These are phyloP conservation scores for Anisognathus igniventris DNA, from an alignment of 2,797 vertebrate species.

Conservation along the genomic window DNA sequence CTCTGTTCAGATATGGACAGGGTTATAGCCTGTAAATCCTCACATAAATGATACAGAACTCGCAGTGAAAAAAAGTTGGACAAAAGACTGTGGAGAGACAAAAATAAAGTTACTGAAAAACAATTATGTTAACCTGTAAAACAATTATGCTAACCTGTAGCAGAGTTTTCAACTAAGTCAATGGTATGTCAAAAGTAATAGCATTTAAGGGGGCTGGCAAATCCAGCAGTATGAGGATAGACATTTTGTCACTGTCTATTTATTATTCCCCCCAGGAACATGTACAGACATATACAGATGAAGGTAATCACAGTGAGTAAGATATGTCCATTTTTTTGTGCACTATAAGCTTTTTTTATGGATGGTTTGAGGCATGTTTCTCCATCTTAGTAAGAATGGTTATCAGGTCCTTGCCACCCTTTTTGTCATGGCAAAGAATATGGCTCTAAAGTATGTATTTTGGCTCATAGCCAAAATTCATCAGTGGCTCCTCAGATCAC, in stretches of 20 bases:
- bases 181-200: not conserved
- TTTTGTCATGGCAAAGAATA: not conserved
- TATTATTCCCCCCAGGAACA: not conserved
- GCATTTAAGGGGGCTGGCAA: not conserved
- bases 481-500: not conserved
- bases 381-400: not conserved
- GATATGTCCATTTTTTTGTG: not conserved
- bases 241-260: not conserved
- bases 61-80: not conserved
- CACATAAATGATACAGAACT: not conserved
- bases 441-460: not conserved
- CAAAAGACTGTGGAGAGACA: not conserved
- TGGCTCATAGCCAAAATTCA: not conserved
- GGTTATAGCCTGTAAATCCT: not conserved
- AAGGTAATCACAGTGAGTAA: not conserved
- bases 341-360: not conserved
- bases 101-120: not conserved
- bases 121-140: too few relatives aligned
- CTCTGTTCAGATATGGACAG: not conserved
- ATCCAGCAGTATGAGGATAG: not conserved
- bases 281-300: not conserved
- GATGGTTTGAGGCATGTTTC: not conserved
- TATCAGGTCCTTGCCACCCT: rapidly evolving
- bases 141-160: too few relatives aligned
- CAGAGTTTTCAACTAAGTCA: not conserved